Evolutionary conservation across 2,113 vertebrate genomes (phyloP), one percentile per base, ranked within the genome.

Genomic region (Callorhinus ursinus): DNA sequence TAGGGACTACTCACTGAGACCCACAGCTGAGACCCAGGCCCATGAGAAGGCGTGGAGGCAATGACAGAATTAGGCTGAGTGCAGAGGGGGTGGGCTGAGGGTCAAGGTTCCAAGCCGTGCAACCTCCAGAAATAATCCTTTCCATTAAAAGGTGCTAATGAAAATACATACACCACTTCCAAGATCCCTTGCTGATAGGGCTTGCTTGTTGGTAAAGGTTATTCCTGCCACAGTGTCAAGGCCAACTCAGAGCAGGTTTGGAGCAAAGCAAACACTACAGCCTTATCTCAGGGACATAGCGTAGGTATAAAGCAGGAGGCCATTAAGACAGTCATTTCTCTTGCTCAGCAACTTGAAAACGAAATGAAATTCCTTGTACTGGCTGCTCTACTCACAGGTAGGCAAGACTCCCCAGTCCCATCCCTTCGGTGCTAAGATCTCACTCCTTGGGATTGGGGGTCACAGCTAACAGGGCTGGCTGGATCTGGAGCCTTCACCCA

Each of bases 381-480:
- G 96, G 93, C 98, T 36, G 90, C 98, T 93, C 93, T 99, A 96
- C 97, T 99, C 53, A 67, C 93, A 0, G 99, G 99, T 99, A 98
- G 42, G 94, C 33, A 10, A 63, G 63, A 26, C n/a, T 26, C 26
- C 46, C 22, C 39, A 8, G 61, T 28, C 26, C 53, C 11, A 5
- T 11, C 42, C 11, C 63, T 28, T 57, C 49, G 1, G 4, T 1
- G 22, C 88, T 42, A 49, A 24, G 31, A 4, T 42, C 26, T 65
- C 13, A 28, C 22, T 28, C 26, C 19, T 87, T 28, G 1, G 33
- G 28, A n/a, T 13, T 4, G 5, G 36, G 63, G 26, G 13, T 39
- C 49, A 36, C n/a, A 7, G 76, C 16, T 8, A 82, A 28, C 42
- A 63, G 77, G 80, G 21, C 18, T 33, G 74, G 63, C 51, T 46